Evolutionary conservation across 2,797 vertebrate species (phyloP), one percentile per base, ranked within the genome.

Genomic region (Periparus ater): DNA sequence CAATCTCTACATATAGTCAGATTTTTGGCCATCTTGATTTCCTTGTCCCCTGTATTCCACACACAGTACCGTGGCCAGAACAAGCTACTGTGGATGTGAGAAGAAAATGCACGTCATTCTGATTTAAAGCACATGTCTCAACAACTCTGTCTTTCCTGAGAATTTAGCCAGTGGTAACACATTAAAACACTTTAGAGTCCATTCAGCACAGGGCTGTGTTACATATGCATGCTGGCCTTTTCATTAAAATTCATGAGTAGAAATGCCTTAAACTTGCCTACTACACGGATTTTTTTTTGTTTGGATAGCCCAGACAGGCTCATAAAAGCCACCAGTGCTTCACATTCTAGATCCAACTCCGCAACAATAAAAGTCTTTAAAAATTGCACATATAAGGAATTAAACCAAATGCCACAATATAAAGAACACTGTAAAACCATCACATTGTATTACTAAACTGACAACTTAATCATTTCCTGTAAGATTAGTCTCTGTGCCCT

Each of bases 211-310:
- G 23, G 66, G 50, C 65, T 83, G 36, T 51, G 50, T 80, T 88
- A 73, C 81, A 66, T 47, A 45, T 55, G 38, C 62, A 65, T 45
- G 45, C 72, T 85, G 87, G 61, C 26, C 62, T 72, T 51, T 55
- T 78, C 78, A 88, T 94, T 91, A 89, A 91, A 88, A 94, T 94
- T 94, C 36, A 42, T 40, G 34, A 51, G 57, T 11, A 50, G 27
- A 4, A 61, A 42, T 54, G 58, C 44, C 51, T 94, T 61, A 91
- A 85, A 92, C 17, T 83, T 97, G 79, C 85, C 83, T 89, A 16
- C 85, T 76, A 88, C 60, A 94, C 84, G 70, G 62, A 60, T 65
- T 91, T 95, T 42, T 38, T 96, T 96, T 93, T 95, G 88, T 94
- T 91, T 96, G 85, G 62, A 61, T 88, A 91, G 79, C 67, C 75